These are phyloP conservation scores for Sebastes taczanowskii DNA, from an alignment of 2,797 vertebrate species.

Conservation along the genomic window DNA sequence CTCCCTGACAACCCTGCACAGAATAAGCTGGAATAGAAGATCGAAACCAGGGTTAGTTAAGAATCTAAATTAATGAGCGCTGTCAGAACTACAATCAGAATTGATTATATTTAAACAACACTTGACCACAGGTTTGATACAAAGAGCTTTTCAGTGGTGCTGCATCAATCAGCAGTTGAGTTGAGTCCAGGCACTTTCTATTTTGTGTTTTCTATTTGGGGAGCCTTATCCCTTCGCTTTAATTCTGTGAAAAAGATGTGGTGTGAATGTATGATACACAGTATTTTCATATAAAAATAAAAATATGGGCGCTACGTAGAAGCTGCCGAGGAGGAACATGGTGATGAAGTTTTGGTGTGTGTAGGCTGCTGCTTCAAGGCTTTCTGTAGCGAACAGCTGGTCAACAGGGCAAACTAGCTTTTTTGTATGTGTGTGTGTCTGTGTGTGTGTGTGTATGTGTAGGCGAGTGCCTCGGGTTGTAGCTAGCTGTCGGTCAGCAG, in stretches of 20 bases:
- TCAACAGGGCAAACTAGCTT: constrained; percentile 52
- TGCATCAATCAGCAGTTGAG: neutral
- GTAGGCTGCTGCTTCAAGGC: constrained; percentile 58
- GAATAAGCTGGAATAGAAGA: neutral
- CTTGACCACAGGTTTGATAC: neutral
- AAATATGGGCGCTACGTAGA: neutral
- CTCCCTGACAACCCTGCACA: neutral
- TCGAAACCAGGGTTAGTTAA: neutral
- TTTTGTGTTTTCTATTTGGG: neutral
- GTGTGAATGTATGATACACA: neutral
- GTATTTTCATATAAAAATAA: neutral
- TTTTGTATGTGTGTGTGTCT: constrained; percentile 12
- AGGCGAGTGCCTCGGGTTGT: constrained; percentile 65
- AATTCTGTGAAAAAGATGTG: neutral
- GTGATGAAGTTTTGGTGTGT: constrained; percentile 45
- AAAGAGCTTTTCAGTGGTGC: neutral
- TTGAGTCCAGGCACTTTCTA: neutral
- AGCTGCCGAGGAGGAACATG: constrained; percentile 10
- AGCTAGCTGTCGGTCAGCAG: constrained; percentile 77
- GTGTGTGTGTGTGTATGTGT: constrained; percentile 52
- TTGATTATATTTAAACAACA: neutral
- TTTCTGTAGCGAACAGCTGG: constrained; percentile 50
- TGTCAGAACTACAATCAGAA: neutral
- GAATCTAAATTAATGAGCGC: neutral
- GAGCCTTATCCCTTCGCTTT: neutral